A percentile compares a stretch with the other conserved stretches of the same genome.
Conservation (phyloP, 2,888 invertebrate genomes). For the Lacanobia oleracea region DNA sequence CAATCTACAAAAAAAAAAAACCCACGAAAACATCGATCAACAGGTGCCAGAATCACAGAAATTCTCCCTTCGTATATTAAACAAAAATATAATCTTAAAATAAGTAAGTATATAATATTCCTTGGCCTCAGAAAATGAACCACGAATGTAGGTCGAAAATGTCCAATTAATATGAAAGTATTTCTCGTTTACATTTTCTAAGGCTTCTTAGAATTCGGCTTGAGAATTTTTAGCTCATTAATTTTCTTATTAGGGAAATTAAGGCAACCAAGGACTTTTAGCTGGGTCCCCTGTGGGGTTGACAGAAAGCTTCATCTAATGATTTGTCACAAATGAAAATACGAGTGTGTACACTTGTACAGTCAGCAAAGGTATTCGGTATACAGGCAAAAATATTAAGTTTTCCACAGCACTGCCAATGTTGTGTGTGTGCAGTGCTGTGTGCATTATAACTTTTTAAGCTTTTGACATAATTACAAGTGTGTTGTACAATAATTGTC, state of each 20-base stretch:
- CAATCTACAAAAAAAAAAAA: conserved; percentile 17
- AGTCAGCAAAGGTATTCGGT: too few relatives aligned
- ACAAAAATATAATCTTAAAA: not conserved
- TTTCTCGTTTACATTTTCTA: conserved; percentile 20
- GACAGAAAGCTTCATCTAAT: not conserved
- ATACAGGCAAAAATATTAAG: too few relatives aligned
- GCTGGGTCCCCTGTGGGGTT: conserved; percentile 9
- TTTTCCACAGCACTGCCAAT: too few relatives aligned
- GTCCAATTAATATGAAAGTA: conserved; percentile 59
- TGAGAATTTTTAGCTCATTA: conserved; percentile 53
- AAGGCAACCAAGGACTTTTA: conserved; percentile 1
- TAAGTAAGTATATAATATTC: not conserved
- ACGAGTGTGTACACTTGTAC: too few relatives aligned
- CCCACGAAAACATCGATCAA: not conserved
- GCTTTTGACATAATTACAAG: too few relatives aligned
- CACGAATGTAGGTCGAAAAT: conserved; percentile 39
- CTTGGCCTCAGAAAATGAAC: conserved; percentile 17
- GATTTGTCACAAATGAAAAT: conserved; percentile 15
- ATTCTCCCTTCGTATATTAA: not conserved
- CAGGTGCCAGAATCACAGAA: not conserved
- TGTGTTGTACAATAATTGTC: too few relatives aligned
- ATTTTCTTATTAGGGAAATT: conserved; percentile 37
- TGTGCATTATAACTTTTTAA: too few relatives aligned
- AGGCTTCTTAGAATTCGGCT: conserved; percentile 26
- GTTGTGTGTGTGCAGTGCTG: too few relatives aligned